Evolutionary conservation across 2,888 invertebrate genomes (phyloP), one percentile per base, ranked within the genome.

Genomic region (Frankliniella fusca): DNA sequence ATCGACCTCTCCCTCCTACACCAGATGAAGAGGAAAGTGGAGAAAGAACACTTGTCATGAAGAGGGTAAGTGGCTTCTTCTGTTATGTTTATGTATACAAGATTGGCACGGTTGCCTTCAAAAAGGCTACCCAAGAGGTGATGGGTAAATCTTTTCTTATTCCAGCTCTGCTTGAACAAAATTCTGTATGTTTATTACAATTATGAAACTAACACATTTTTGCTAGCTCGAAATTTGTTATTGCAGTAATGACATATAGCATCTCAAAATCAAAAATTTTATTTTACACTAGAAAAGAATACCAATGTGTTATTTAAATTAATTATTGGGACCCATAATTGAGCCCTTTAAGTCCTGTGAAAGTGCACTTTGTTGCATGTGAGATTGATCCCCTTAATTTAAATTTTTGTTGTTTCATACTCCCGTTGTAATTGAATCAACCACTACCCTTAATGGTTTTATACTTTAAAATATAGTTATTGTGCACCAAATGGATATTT

Each of bases 1-100:
- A 97, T 88, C 92, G 97, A 85, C 97, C 97, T 82, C 91, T 97
- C 86, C 97, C 97, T 83, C 97, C 97, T 81, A 97, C 97, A 82
- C 97, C 97, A 76, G 97, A 97, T 88, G 97, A 97, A 87, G 95
- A 96, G 88, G 94, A 94, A 89, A 90, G 91, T 86, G 93, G 94
- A 83, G 97, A 97, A 88, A 92, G 95, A 87, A 97, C 97, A 83
- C 92, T 97, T 88, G 96, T 97, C 87, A 94, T 96, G 92, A 93
- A 96, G 89, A 92, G 96, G 93, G 97, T 97, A 89, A 93, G 95
- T 92, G 49, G 80, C 76, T 70, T 23, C 27, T 76, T 76, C 27
- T 76, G 12, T 38, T 38, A 38, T 38, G 38, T 38, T 38, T 38
- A 38, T 38, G 23, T 76, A 27, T 76, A 76, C 70, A 76, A 76